Percentiles rank a stretch among this genome's conserved stretches.
These are phyloP conservation scores for Chaetodon trifascialis DNA, from an alignment of 2,113 vertebrate genomes.

Conservation along the genomic window DNA sequence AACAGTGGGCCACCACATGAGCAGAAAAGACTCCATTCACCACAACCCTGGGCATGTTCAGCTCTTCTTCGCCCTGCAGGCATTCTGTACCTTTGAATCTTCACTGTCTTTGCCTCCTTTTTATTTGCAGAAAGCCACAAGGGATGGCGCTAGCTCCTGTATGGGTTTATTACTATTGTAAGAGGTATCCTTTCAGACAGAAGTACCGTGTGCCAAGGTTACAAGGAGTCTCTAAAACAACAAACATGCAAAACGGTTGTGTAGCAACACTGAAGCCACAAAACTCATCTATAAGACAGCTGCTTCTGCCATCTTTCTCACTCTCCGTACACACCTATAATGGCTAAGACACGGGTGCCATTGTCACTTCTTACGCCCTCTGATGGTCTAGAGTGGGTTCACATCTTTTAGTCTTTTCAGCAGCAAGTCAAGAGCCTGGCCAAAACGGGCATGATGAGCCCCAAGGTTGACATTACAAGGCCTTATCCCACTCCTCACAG, in stretches of 20 bases:
- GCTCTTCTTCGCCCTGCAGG: constrained; percentile 50
- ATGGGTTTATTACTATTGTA: constrained; percentile 29
- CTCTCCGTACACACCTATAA: not conserved
- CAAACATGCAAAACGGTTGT: constrained; percentile 6
- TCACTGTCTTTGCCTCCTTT: constrained; percentile 43
- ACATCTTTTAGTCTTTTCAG: not conserved
- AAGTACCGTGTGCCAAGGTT: constrained; percentile 29
- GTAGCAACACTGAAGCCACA: not conserved
- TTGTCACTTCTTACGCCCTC: not conserved
- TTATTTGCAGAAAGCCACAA: constrained; percentile 42
- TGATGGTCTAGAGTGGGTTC: not conserved
- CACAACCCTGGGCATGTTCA: constrained; percentile 57
- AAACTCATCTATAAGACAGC: not conserved
- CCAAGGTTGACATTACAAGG: not conserved
- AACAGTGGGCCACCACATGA: constrained; percentile 47
- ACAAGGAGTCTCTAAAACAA: constrained; percentile 9
- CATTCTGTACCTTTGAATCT: constrained; percentile 58
- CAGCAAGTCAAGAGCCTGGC: not conserved
- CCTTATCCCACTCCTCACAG: not conserved
- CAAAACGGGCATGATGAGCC: not conserved
- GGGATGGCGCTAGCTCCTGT: constrained; percentile 26
- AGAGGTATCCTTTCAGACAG: constrained; percentile 17
- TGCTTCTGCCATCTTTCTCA: not conserved
- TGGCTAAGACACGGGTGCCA: not conserved
- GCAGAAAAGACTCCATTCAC: constrained; percentile 57